Percentiles rank a stretch among this genome's conserved stretches.
Conservation (phyloP, 2,797 vertebrate genomes). For the Pelobates cultripes region DNA sequence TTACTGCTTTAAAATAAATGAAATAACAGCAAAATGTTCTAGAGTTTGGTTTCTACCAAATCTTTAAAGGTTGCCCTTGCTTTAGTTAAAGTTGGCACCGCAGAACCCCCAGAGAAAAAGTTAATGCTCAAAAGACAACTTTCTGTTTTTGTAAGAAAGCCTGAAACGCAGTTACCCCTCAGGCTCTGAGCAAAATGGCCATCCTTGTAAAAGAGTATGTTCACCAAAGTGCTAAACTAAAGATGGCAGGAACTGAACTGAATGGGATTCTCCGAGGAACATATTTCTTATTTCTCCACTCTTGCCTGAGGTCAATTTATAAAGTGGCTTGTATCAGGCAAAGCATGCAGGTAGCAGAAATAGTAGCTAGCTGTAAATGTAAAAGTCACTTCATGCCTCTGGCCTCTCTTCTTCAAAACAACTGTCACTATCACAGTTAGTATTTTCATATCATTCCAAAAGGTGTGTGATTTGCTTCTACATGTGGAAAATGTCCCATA, state of each 20-base stretch:
- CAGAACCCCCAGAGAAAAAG: slow-evolving; percentile 33
- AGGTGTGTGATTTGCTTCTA: slow-evolving; percentile 50
- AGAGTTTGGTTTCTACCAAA: slow-evolving; percentile 43
- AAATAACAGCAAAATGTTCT: not conserved
- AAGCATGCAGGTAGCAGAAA: slow-evolving; percentile 49
- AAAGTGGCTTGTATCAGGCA: slow-evolving; percentile 62
- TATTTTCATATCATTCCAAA: slow-evolving; percentile 70
- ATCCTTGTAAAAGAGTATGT: slow-evolving; percentile 74
- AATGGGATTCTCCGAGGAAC: slow-evolving; percentile 73
- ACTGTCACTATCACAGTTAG: slow-evolving; percentile 70
- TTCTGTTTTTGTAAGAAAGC: slow-evolving; percentile 51
- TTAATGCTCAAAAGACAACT: slow-evolving; percentile 7
- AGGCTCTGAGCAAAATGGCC: slow-evolving; percentile 69
- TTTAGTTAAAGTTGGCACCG: slow-evolving; percentile 52
- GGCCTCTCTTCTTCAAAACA: slow-evolving; percentile 68
- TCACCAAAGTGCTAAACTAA: slow-evolving; percentile 70
- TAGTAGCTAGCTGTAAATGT: slow-evolving; percentile 61
- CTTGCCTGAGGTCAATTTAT: slow-evolving; percentile 75
- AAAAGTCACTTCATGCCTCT: slow-evolving; percentile 76
- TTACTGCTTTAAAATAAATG: too few species aligned
- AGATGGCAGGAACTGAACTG: slow-evolving; percentile 71
- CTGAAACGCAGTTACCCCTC: slow-evolving; percentile 55
- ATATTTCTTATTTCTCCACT: slow-evolving; percentile 38
- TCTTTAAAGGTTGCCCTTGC: slow-evolving; percentile 38
- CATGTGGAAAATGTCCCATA: not conserved